These are phyloP conservation scores for Aspidiotus rigidus DNA, from an alignment of 2,888 invertebrate species.

Conservation along the genomic window DNA sequence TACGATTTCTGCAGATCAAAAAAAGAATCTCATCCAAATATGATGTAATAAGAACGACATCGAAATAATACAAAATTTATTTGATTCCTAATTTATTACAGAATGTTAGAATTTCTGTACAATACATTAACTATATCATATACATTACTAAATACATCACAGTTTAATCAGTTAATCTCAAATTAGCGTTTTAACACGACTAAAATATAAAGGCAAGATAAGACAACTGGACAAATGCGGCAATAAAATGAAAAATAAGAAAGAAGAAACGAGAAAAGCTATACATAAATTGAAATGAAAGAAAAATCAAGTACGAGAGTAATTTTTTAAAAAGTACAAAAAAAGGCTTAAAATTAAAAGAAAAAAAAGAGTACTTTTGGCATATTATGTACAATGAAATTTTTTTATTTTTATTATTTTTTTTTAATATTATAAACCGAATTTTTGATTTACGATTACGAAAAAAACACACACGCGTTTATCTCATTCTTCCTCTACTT, in stretches of 20 bases:
- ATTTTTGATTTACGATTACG: too few species aligned
- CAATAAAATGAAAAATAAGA: not conserved
- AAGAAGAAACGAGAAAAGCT: conserved; percentile 13
- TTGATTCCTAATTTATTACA: conserved; percentile 34
- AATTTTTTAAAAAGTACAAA: not conserved
- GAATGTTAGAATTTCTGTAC: conserved; percentile 26
- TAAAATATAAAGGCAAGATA: conserved; percentile 31
- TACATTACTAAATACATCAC: conserved; percentile 35
- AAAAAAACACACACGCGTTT: too few species aligned
- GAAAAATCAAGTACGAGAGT: not conserved
- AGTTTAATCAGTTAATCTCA: conserved; percentile 34
- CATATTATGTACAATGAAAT: not conserved
- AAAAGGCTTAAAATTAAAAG: conserved; percentile 18
- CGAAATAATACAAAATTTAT: conserved; percentile 34
- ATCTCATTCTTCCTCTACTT: too few species aligned
- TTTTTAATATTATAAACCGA: too few species aligned
- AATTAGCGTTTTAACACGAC: conserved; percentile 25
- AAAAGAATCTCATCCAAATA: not conserved
- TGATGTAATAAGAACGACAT: not conserved
- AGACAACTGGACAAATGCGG: not conserved
- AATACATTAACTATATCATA: conserved; percentile 26
- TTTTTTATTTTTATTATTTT: too few species aligned
- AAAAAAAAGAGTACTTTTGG: conserved; percentile 13
- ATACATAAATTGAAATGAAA: conserved; percentile 4
- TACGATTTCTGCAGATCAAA: too few species aligned